Conservation (phyloP, 2,888 invertebrate species). For the Andrena trimmerana region DNA sequence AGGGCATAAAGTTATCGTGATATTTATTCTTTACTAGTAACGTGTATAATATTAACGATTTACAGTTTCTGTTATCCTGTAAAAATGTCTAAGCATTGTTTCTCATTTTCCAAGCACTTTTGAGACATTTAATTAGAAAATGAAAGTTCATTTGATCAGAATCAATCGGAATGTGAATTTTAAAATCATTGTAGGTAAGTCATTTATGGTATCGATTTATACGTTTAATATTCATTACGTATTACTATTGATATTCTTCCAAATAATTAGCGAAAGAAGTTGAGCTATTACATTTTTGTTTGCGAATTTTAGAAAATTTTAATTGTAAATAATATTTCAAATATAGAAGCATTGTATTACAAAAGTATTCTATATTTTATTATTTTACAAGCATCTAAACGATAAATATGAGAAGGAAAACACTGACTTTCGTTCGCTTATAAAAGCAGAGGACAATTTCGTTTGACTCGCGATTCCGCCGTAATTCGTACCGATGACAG, state of each 20-base stretch:
- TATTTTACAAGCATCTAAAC: not conserved
- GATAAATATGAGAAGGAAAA: not conserved
- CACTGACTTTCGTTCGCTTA: not conserved
- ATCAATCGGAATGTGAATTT: too few relatives aligned
- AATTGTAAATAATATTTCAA: not conserved
- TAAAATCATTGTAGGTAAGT: too few relatives aligned
- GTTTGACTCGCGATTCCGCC: not conserved
- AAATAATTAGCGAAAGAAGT: too few relatives aligned
- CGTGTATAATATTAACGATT: not conserved
- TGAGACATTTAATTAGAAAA: too few relatives aligned
- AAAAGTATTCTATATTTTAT: not conserved
- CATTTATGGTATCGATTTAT: too few relatives aligned
- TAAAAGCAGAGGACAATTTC: not conserved
- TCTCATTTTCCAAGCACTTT: too few relatives aligned
- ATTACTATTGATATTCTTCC: too few relatives aligned
- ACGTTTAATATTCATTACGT: too few relatives aligned
- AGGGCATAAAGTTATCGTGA: slow-evolving; percentile 10
- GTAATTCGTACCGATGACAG: slow-evolving; percentile 9
- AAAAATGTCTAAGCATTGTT: not conserved
- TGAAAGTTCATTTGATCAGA: too few relatives aligned
- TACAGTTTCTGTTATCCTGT: not conserved
- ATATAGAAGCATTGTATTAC: not conserved
- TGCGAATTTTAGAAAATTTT: too few relatives aligned
- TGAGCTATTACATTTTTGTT: too few relatives aligned
- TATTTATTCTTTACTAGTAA: slow-evolving; percentile 1